Evolutionary conservation across 2,797 vertebrate species (phyloP).

Genomic region (Aphelocoma californica): DNA sequence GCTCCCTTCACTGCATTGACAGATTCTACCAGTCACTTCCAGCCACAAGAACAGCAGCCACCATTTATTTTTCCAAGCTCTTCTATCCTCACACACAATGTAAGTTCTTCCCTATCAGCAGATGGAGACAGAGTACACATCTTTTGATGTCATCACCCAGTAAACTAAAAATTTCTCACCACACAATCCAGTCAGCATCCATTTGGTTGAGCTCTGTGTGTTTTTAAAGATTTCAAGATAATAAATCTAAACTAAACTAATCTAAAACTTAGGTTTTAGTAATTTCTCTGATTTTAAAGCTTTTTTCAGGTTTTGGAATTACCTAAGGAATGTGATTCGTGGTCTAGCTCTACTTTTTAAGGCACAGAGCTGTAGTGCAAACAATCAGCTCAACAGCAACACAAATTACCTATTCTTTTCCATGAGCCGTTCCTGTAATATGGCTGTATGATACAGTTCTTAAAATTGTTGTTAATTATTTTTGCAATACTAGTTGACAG

Average conservation of each 20-base stretch:
- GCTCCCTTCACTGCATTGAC: neutral
- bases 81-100: neutral
- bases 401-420: neutral
- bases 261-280: neutral
- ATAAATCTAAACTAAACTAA: neutral
- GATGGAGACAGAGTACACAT: conserved; percentile 63
- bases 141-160: conserved; percentile 28
- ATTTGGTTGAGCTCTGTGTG: neutral
- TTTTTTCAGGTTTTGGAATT: neutral
- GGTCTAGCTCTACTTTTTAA: neutral
- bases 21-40: neutral
- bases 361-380: neutral
- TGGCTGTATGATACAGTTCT: neutral
- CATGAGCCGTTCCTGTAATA: neutral
- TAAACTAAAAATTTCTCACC: neutral
- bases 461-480: neutral
- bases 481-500: neutral
- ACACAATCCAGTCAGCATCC: neutral
- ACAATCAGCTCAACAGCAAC: neutral
- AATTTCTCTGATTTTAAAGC: neutral
- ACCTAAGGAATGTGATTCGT: neutral
- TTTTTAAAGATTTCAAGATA: neutral
- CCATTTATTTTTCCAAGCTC: neutral
- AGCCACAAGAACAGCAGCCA: neutral
- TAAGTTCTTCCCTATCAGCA: conserved; percentile 49